Base-by-base conservation (phyloP, 2,888 invertebrate genomes). In the Latrodectus elegans region DNA sequence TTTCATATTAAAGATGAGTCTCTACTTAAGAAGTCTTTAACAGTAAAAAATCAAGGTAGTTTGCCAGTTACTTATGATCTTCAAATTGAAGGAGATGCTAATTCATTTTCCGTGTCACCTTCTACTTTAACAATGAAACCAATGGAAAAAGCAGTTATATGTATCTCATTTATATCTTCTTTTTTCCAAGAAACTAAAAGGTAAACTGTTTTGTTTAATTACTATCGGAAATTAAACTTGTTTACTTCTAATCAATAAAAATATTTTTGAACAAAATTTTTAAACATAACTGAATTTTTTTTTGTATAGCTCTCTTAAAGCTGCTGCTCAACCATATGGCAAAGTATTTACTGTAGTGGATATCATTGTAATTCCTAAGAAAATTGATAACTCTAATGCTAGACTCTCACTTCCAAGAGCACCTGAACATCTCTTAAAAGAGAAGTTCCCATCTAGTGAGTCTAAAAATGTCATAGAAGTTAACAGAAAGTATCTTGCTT, bases 271-370 rank as follows among this genome's bases (percentile, higher is more conserved):
- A 22, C 4, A n/a, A 67, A 67, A n/a, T 60, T 55, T 75, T 60
- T 26, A 52, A 49, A 51, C 55, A 0, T 67, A 17, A 38, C 51
- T 70, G n/a, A 15, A 10, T 71, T n/a, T 55, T 79, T 22, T 49
- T 67, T 1, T 53, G 73, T 77, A n/a, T 26, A 87, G 86, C 49
- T 53, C 64, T 52, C 81, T 87, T 53, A 74, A 81, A 60, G 86
- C 86, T 52, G 72, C 81, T 26, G 86, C 86, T 12, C 76, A 87
- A 67, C 86, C 86, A 12, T 72, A 82, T 81, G 86, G 86, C 3
- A 76, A 80, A 77, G 75, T 76, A 6, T 87, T 87, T 68, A 12
- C 22, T 11, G 14, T 87, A 8, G 38, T 55, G 49, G 81, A 87
- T 55, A 53, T 87, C 38, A 60, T 81, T 77, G 86, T 81, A 14